Conservation (phyloP, 2,113 vertebrate species). For the Piliocolobus tephrosceles region DNA sequence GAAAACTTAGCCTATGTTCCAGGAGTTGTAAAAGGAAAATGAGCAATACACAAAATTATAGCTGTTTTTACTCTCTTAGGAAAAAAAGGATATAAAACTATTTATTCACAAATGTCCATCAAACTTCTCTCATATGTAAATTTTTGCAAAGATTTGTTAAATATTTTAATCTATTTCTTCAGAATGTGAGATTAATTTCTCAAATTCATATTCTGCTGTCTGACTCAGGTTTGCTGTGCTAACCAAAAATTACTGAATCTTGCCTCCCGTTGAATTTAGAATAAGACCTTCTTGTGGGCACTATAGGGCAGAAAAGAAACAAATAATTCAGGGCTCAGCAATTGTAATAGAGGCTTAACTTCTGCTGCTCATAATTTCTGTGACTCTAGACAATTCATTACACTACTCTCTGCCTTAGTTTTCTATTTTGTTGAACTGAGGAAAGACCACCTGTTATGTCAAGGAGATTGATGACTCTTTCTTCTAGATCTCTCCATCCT, state of each 20-base stretch:
- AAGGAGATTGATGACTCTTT: neutral
- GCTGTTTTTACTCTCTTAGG: neutral
- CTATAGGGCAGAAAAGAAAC: neutral
- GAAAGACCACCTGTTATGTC: neutral
- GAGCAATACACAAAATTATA: neutral
- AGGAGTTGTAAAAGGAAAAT: neutral
- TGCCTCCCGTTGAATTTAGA: neutral
- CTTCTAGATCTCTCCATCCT: neutral
- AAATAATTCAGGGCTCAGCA: neutral
- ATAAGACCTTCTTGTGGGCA: neutral
- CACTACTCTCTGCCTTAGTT: neutral
- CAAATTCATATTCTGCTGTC: neutral
- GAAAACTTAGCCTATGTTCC: neutral
- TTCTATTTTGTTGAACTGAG: slow-evolving; percentile 23
- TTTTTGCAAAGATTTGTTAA: slow-evolving; percentile 7
- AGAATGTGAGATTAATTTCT: neutral
- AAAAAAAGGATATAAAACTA: neutral
- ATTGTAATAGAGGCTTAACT: neutral
- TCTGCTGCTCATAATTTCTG: neutral
- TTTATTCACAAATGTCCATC: neutral
- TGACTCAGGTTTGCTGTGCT: neutral
- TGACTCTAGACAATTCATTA: neutral
- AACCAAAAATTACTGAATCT: neutral
- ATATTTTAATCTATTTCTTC: slow-evolving; percentile 24
- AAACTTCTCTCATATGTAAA: neutral